Conservation (phyloP, 2,797 vertebrate genomes). For the Pelochelys cantorii region DNA sequence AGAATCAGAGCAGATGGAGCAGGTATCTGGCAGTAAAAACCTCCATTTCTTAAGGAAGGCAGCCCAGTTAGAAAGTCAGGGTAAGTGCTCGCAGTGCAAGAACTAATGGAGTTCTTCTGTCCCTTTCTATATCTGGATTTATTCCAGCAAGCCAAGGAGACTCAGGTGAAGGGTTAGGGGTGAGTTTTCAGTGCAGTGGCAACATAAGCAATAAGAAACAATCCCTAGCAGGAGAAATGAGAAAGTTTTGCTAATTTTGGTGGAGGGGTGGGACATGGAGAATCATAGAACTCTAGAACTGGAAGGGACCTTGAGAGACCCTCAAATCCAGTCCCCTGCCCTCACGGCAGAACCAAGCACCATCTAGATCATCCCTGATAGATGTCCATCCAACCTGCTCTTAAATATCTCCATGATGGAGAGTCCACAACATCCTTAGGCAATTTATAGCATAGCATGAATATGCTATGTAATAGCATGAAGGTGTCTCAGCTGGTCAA, state of each 20-base stretch:
- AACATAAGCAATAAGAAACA: not conserved
- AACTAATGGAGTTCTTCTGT: not conserved
- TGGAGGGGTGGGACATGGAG: not conserved
- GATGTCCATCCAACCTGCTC: too few species aligned
- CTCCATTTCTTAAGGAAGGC: slow-evolving; percentile 52
- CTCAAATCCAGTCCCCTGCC: too few species aligned
- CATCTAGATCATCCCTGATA: too few species aligned
- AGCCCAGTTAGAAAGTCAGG: not conserved
- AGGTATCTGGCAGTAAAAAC: slow-evolving; percentile 66
- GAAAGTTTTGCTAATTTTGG: not conserved
- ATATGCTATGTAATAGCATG: not conserved
- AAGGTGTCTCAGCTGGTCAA: not conserved
- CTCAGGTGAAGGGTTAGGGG: not conserved
- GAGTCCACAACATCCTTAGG: too few species aligned
- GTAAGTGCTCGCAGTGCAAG: not conserved
- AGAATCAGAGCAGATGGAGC: slow-evolving; percentile 46
- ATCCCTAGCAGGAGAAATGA: not conserved
- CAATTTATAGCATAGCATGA: too few species aligned
- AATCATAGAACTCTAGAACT: too few species aligned
- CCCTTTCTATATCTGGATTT: not conserved
- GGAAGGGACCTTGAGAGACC: too few species aligned
- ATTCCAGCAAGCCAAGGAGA: not conserved
- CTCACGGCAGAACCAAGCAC: too few species aligned
- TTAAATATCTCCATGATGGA: too few species aligned
- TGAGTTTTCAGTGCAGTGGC: not conserved